phyloP scores from a whole-genome alignment of 2,888 invertebrate genomes.

The Bellardia bayeri region DNA sequence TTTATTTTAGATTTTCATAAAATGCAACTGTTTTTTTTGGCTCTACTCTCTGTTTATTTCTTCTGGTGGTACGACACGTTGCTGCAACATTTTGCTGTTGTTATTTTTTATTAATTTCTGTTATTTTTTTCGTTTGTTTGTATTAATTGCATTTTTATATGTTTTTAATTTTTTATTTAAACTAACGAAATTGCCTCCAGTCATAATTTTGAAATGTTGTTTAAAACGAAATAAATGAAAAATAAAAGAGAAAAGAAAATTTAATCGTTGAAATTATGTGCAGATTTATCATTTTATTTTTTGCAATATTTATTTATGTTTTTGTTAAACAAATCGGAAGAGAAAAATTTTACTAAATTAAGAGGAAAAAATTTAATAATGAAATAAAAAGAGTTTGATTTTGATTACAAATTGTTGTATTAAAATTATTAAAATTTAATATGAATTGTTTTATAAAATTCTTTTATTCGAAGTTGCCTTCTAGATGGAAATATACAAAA shows the following conservation, averaged over 20 bases:
- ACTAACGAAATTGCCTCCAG: constrained; percentile 67
- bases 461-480: too few relatives aligned
- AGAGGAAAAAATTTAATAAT: background rate
- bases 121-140: background rate
- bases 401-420: background rate
- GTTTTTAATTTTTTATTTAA: constrained; percentile 69
- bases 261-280: constrained; percentile 42
- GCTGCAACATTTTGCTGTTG: constrained; percentile 25
- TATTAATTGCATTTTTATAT: constrained; percentile 73
- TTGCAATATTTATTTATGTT: background rate
- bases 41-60: constrained; percentile 6
- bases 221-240: constrained; percentile 55
- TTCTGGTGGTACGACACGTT: constrained; percentile 8
- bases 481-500: too few relatives aligned
- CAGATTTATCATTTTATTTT: constrained; percentile 43
- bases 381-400: background rate
- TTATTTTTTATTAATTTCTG: constrained; percentile 34
- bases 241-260: constrained; percentile 25
- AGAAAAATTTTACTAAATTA: background rate
- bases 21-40: constrained; percentile 58
- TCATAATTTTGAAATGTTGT: constrained; percentile 58
- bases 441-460: too few relatives aligned
- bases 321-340: background rate
- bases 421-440: too few relatives aligned
- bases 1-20: constrained; percentile 56